Evolutionary conservation across 2,888 invertebrate genomes (phyloP).

Genomic region (Eristalis intricaria): DNA sequence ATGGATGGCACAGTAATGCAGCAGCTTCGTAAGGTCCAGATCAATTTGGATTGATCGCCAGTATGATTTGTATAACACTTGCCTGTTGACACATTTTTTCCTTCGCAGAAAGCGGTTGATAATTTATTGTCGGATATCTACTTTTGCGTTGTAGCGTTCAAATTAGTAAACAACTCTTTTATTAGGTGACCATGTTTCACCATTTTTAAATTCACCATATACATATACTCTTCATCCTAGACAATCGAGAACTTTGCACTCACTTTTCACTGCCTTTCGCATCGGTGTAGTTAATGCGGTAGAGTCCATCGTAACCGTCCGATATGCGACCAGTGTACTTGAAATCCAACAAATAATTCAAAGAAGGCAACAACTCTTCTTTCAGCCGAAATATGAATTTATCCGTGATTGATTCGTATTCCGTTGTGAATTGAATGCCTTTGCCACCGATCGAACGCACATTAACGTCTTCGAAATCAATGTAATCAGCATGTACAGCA

Average conservation of each 20-base stretch:
- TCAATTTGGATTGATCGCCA: too few species aligned
- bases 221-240: too few species aligned
- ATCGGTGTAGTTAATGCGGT: constrained; percentile 75
- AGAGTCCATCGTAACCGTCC: constrained; percentile 77
- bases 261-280: constrained; percentile 72
- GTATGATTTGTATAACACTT: too few species aligned
- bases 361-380: constrained; percentile 76
- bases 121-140: too few species aligned
- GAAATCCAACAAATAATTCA: constrained; percentile 81
- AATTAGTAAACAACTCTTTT: too few species aligned
- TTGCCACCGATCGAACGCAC: constrained; percentile 43
- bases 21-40: too few species aligned
- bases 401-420: constrained; percentile 76
- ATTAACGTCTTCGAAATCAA: constrained; percentile 71
- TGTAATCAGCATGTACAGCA: constrained; percentile 81
- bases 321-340: constrained; percentile 82
- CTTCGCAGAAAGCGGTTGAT: too few species aligned
- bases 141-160: too few species aligned
- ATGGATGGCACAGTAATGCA: too few species aligned
- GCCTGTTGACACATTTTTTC: too few species aligned
- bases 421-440: constrained; percentile 55
- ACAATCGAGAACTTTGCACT: constrained; percentile 9
- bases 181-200: too few species aligned
- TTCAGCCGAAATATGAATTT: constrained; percentile 81
- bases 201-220: too few species aligned